Evolutionary conservation across 1,140 invertebrate genomes (phyloP).

Genomic region (Drosophila santomea): DNA sequence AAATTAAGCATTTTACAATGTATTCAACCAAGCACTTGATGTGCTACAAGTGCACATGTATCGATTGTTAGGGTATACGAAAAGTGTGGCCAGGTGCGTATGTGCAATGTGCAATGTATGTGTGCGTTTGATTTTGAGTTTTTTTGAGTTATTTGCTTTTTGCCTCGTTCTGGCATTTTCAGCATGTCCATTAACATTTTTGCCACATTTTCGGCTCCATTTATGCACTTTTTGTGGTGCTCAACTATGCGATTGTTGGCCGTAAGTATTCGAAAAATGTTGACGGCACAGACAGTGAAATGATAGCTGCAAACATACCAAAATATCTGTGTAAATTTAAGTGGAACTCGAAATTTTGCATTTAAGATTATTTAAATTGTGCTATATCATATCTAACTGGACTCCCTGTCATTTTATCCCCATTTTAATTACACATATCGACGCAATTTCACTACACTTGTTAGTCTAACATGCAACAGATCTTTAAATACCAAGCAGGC

Average conservation of each 20-base stretch:
- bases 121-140: constrained; percentile 19
- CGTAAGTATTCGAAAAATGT: constrained; percentile 27
- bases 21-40: no score
- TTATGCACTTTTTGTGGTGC: constrained; percentile 23
- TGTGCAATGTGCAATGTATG: neutral
- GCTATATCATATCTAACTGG: no score
- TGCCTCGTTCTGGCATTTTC: constrained; percentile 68
- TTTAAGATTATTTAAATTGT: no score
- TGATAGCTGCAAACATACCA: neutral
- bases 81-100: constrained; percentile 16
- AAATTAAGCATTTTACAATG: neutral
- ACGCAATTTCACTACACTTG: constrained; percentile 1
- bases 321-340: neutral
- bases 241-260: constrained; percentile 33
- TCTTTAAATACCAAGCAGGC: constrained; percentile 27
- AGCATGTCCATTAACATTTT: constrained; percentile 70
- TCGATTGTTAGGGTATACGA: constrained; percentile 7
- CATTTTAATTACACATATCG: constrained; percentile 8
- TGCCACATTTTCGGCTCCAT: constrained; percentile 27
- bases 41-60: neutral
- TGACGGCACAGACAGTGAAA: constrained; percentile 14
- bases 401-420: neutral
- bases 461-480: constrained; percentile 34
- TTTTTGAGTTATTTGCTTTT: constrained; percentile 65
- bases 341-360: no score